Evolutionary conservation across 2,113 vertebrate species (phyloP).

Genomic region (Sinocyclocheilus rhinocerous): DNA sequence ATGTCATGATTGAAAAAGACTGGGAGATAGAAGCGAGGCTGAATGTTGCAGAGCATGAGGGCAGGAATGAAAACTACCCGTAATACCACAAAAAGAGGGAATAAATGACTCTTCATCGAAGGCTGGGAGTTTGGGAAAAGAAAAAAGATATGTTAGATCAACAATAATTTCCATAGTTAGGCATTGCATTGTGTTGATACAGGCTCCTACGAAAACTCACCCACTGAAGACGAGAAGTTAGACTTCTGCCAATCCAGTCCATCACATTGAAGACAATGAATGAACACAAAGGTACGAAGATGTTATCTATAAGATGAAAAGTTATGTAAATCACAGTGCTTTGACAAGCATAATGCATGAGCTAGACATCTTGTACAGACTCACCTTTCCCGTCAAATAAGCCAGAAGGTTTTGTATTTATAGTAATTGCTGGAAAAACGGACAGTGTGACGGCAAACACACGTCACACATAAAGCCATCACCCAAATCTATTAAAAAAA

Average conservation of each 20-base stretch:
- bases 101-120: too few relatives aligned
- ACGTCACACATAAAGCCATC: conserved; percentile 83
- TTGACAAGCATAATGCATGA: not conserved
- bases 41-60: too few relatives aligned
- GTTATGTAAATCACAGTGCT: not conserved
- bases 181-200: too few relatives aligned
- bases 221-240: conserved; percentile 82
- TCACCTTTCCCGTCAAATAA: conserved; percentile 65
- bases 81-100: too few relatives aligned
- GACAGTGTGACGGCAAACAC: conserved; percentile 88
- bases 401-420: conserved; percentile 64
- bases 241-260: conserved; percentile 83
- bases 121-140: too few relatives aligned
- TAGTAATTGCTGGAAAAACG: conserved; percentile 80
- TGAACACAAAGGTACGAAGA: conserved; percentile 89
- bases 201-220: conserved; percentile 70
- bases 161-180: too few relatives aligned
- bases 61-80: too few relatives aligned
- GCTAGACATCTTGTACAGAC: not conserved
- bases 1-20: too few relatives aligned
- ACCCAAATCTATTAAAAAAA: conserved; percentile 76
- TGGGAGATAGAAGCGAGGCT: too few relatives aligned
- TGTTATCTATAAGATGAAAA: conserved; percentile 67
- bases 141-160: too few relatives aligned
- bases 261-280: conserved; percentile 87